Evolutionary conservation across 2,888 invertebrate genomes (phyloP).

Genomic region (Blastobasis lacticolella): DNA sequence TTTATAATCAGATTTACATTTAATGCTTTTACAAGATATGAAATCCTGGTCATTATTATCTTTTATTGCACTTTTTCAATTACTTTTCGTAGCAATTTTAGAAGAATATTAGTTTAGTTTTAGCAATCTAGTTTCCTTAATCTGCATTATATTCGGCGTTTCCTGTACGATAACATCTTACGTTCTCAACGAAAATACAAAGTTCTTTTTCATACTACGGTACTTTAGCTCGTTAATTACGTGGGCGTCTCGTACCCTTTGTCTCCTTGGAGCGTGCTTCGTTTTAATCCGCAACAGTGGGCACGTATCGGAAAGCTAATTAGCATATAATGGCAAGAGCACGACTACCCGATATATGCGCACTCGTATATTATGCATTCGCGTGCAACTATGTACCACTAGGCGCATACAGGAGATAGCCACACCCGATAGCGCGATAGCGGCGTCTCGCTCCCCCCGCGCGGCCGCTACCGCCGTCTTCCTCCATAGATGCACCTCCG

Average conservation of each 20-base stretch:
- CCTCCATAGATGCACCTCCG: slow-evolving; percentile 28
- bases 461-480: slow-evolving; percentile 24
- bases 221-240: slow-evolving; percentile 5
- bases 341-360: slow-evolving; percentile 32
- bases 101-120: no score
- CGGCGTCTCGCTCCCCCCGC: slow-evolving; percentile 40
- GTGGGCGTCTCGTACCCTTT: slow-evolving; percentile 15
- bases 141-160: no score
- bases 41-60: no score
- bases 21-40: no score
- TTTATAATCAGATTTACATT: no score
- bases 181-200: no score
- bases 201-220: no score
- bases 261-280: slow-evolving; percentile 20
- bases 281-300: slow-evolving; percentile 32
- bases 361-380: slow-evolving; percentile 28
- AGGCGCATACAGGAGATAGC: slow-evolving; percentile 56
- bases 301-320: slow-evolving; percentile 45
- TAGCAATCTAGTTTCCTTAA: no score
- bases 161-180: no score
- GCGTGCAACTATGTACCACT: slow-evolving; percentile 46
- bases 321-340: slow-evolving; percentile 54
- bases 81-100: no score
- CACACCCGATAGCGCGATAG: slow-evolving; percentile 57
- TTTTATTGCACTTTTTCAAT: no score